Conservation (phyloP, 2,113 vertebrate genomes). For the Saccopteryx bilineata region DNA sequence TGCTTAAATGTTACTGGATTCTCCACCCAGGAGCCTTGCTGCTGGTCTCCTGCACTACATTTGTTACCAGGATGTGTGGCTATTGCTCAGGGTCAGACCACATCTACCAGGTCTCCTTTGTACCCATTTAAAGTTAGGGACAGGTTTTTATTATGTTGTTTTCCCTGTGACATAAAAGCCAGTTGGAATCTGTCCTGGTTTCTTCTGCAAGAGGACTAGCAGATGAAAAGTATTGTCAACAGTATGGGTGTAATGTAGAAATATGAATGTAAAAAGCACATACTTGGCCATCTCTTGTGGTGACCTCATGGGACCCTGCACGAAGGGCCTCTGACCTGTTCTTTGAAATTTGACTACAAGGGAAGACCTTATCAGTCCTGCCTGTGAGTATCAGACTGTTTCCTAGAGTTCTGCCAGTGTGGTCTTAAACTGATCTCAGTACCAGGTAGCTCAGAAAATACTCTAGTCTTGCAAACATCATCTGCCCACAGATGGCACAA, state of each 20-base stretch:
- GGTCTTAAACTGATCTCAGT: not conserved
- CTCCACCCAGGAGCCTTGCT: not conserved
- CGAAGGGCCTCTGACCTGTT: not conserved
- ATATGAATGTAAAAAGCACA: not conserved
- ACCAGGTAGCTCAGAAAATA: not conserved
- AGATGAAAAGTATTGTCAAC: not conserved
- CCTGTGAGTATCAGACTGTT: not conserved
- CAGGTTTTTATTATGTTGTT: not conserved
- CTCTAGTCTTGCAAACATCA: not conserved
- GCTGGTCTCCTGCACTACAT: not conserved
- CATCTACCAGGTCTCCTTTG: not conserved
- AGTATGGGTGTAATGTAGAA: not conserved
- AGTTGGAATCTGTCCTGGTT: not conserved
- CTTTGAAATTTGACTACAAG: not conserved
- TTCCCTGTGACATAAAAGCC: not conserved
- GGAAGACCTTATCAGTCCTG: not conserved
- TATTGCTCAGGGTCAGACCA: not conserved
- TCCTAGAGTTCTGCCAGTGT: not conserved
- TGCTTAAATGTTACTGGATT: not conserved
- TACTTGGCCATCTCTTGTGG: not conserved
- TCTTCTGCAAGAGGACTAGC: constrained; percentile 16
- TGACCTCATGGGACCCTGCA: not conserved
- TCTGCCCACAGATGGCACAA: not conserved
- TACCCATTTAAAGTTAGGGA: not conserved
- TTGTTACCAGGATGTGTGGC: not conserved